Conservation (phyloP, 2,797 vertebrate genomes). For the Paramormyrops hopkinsi region DNA sequence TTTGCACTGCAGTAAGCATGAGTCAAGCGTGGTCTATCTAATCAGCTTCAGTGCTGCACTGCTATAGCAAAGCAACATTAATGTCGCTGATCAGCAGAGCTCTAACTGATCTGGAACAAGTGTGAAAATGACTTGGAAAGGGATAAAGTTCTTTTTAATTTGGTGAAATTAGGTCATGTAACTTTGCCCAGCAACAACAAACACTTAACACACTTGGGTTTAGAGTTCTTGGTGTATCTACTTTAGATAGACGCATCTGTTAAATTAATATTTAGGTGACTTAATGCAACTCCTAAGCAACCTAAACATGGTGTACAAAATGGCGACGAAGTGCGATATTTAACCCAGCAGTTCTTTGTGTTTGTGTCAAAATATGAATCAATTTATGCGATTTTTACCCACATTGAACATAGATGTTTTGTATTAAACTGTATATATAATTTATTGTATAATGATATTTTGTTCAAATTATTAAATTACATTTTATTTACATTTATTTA, state of each 20-base stretch:
- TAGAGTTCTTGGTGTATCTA: background rate
- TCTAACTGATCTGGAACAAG: background rate
- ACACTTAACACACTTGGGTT: background rate
- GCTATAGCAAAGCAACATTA: background rate
- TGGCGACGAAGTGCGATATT: background rate
- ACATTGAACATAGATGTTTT: background rate
- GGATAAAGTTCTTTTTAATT: conserved; percentile 2
- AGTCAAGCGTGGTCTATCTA: background rate
- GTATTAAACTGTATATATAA: background rate
- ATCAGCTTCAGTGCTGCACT: background rate
- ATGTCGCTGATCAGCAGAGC: background rate
- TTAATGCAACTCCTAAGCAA: background rate
- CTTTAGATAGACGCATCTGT: background rate
- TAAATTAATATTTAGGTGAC: background rate
- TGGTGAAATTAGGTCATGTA: background rate
- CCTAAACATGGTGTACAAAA: background rate
- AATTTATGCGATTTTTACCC: background rate
- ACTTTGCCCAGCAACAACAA: background rate
- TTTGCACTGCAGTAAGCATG: background rate
- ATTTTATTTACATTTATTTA: conserved; percentile 18
- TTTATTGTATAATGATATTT: background rate
- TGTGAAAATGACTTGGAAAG: background rate
- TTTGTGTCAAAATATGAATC: background rate
- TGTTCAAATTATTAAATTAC: background rate
- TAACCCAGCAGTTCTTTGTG: background rate